Percentiles rank a stretch among this genome's conserved stretches.
Evolutionary conservation across 2,797 vertebrate genomes (phyloP).

Genomic region (Xenentodon cancila): DNA sequence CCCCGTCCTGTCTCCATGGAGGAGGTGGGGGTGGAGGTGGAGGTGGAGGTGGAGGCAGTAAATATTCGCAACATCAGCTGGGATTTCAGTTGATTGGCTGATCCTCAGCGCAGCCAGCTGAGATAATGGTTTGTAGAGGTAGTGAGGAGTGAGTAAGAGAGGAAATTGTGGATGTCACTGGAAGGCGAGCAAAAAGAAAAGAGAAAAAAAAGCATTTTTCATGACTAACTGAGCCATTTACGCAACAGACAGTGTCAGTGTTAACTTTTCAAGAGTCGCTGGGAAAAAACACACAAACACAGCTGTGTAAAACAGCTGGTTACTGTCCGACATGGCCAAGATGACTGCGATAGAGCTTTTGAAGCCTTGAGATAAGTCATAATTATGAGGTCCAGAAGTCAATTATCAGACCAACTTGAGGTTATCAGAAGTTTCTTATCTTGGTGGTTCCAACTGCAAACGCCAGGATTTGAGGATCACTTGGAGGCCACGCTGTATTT

Average conservation of each 20-base stretch:
- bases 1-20: constrained; percentile 26
- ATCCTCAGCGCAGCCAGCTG: constrained; percentile 28
- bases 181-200: neutral
- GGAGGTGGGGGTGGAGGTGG: no score
- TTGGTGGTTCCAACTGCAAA: neutral
- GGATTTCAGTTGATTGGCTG: constrained; percentile 36
- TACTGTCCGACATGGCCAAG: neutral
- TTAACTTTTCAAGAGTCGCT: neutral
- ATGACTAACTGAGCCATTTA: neutral
- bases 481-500: neutral
- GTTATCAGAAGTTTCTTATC: neutral
- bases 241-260: neutral
- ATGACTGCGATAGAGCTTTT: no score
- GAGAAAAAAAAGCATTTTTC: no score
- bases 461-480: no score
- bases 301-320: neutral
- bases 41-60: no score
- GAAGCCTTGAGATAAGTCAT: neutral
- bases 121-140: constrained; percentile 21
- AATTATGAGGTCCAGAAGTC: neutral
- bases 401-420: neutral
- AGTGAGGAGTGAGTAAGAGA: constrained; percentile 8
- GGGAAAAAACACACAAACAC: neutral
- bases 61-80: constrained; percentile 32
- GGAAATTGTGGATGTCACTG: constrained; percentile 2